These are phyloP conservation scores for Chrysodeixis includens DNA, from an alignment of 2,888 invertebrate species.

Conservation along the genomic window DNA sequence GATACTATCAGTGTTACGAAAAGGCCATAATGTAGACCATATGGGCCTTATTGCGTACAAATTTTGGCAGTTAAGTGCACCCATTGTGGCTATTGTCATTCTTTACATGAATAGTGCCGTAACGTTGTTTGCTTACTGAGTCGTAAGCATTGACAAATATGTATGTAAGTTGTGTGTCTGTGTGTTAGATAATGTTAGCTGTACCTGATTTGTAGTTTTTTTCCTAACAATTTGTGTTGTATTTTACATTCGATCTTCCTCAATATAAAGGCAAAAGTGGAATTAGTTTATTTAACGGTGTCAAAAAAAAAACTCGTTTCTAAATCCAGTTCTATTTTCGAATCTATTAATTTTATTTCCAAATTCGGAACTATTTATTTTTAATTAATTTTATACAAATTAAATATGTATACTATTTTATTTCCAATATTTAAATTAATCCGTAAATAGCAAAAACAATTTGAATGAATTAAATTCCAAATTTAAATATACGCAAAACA, in stretches of 20 bases:
- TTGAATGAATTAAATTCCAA: not conserved
- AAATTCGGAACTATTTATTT: too few relatives aligned
- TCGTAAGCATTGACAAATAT: slow-evolving; percentile 8
- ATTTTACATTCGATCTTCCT: too few relatives aligned
- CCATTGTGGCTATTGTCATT: slow-evolving; percentile 25
- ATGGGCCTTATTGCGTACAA: slow-evolving; percentile 42
- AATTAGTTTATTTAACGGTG: too few relatives aligned
- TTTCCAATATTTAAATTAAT: too few relatives aligned
- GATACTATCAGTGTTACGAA: slow-evolving; percentile 64
- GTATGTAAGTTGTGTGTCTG: not conserved
- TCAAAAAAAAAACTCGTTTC: too few relatives aligned
- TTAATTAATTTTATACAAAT: too few relatives aligned
- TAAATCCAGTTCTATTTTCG: too few relatives aligned
- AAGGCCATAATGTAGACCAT: slow-evolving; percentile 45
- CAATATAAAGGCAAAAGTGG: too few relatives aligned
- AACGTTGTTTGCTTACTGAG: not conserved
- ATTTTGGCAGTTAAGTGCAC: slow-evolving; percentile 34
- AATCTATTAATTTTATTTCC: too few relatives aligned
- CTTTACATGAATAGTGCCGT: slow-evolving; percentile 14
- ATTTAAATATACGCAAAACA: not conserved
- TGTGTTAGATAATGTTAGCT: not conserved
- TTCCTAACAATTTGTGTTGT: too few relatives aligned
- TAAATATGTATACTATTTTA: too few relatives aligned
- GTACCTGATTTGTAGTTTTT: not conserved
- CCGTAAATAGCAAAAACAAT: not conserved